Evolutionary conservation across 1,140 invertebrate species (phyloP).

Genomic region (Caenorhabditis remanei): DNA sequence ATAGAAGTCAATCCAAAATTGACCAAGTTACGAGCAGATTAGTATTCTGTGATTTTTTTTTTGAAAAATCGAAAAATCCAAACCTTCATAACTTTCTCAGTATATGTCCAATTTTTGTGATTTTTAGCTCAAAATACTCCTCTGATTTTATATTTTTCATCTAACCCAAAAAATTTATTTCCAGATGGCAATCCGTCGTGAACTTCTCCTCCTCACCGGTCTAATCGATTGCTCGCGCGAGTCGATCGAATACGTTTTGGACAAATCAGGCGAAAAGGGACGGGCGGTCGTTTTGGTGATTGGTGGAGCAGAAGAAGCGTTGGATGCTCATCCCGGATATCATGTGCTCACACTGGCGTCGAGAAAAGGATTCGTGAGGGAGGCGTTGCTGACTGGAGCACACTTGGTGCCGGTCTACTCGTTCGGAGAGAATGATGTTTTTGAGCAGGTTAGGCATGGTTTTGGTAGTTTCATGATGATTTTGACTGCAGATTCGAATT

Average conservation of each 20-base stretch:
- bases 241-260: slow-evolving; percentile 51
- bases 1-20: not conserved
- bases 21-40: not conserved
- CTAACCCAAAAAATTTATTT: not conserved
- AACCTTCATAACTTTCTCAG: too few species aligned
- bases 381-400: slow-evolving; percentile 78
- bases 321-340: slow-evolving; percentile 78
- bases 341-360: slow-evolving; percentile 75
- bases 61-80: too few species aligned
- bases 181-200: slow-evolving; percentile 85
- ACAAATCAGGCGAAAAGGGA: slow-evolving; percentile 38
- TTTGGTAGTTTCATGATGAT: not conserved
- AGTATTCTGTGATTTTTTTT: too few species aligned
- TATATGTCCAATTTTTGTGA: not conserved
- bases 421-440: slow-evolving; percentile 80
- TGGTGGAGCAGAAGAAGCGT: slow-evolving; percentile 78
- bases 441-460: slow-evolving; percentile 72
- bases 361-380: slow-evolving; percentile 79
- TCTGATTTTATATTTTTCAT: too few species aligned
- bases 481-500: too few species aligned
- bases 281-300: slow-evolving; percentile 55
- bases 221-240: slow-evolving; percentile 66
- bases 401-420: slow-evolving; percentile 79
- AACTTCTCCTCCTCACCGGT: slow-evolving; percentile 81
- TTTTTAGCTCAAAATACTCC: too few species aligned